A percentile compares a stretch with the other conserved stretches of the same genome.
phyloP scores from a whole-genome alignment of 2,797 vertebrate species.

The Tokudaia tokunoshimensis region DNA sequence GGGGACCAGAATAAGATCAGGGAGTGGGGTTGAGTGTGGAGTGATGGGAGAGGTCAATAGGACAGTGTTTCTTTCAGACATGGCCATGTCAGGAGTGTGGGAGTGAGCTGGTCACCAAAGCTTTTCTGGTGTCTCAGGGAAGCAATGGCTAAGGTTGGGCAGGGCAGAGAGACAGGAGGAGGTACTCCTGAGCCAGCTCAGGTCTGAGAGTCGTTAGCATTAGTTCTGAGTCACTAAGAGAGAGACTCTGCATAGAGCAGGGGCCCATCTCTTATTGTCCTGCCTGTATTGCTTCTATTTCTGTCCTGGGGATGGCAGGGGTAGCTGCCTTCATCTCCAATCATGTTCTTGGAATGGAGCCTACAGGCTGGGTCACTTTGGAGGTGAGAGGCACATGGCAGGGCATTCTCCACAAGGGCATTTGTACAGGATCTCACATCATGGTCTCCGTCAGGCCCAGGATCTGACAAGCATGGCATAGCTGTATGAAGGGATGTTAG shows the following conservation, averaged over 20 bases:
- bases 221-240: background rate
- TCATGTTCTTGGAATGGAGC: no score
- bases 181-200: no score
- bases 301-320: background rate
- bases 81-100: accelerated
- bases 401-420: accelerated
- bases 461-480: background rate
- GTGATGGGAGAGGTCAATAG: background rate
- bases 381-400: background rate
- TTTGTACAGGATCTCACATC: background rate
- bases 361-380: background rate
- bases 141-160: accelerated
- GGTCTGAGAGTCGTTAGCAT: background rate
- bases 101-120: background rate
- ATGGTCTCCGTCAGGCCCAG: background rate
- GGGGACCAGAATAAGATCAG: background rate
- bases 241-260: background rate
- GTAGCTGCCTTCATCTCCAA: accelerated
- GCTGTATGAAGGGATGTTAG: background rate
- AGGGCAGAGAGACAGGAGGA: background rate
- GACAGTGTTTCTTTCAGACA: background rate
- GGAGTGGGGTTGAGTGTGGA: background rate
- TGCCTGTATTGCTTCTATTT: background rate
- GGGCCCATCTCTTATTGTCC: background rate
- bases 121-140: accelerated